Percentiles rank a stretch among this genome's conserved stretches.
Conservation (phyloP, 92 coral and sea anemone genomes). For the Parazoanthus atlanticus region DNA sequence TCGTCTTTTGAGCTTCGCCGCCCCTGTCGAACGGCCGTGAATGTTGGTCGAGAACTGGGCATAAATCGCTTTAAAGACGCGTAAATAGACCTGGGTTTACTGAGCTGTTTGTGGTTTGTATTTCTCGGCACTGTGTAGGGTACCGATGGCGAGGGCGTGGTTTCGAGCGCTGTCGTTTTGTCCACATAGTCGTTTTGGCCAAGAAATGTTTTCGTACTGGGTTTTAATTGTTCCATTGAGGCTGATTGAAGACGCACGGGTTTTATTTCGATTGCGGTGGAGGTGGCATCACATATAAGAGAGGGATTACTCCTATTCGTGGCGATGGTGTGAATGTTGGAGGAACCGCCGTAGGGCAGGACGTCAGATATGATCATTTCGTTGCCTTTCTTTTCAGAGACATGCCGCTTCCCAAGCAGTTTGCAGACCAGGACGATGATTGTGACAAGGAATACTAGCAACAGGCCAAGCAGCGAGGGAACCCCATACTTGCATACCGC, state of each 20-base stretch:
- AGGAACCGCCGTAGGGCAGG: background rate
- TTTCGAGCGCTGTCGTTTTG: background rate
- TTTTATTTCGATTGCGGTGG: constrained; percentile 20
- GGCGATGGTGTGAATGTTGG: constrained; percentile 38
- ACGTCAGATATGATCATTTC: constrained; percentile 3
- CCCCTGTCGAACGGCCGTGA: background rate
- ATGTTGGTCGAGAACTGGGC: background rate
- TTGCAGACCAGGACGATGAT: constrained; percentile 19
- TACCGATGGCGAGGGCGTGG: background rate
- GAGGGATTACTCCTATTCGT: background rate
- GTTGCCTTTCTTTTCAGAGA: background rate
- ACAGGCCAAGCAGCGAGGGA: constrained; percentile 17
- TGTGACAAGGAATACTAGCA: background rate
- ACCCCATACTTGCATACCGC: background rate
- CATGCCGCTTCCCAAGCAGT: background rate
- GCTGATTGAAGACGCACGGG: background rate
- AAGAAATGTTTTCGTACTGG: background rate
- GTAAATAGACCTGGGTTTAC: background rate
- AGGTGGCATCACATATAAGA: background rate
- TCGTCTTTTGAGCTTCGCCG: background rate
- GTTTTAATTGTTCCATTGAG: background rate
- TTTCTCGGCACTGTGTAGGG: background rate
- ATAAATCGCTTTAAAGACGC: constrained; percentile 34
- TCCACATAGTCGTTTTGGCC: background rate
- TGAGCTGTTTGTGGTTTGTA: background rate